phyloP scores from a whole-genome alignment of 2,888 invertebrate species.

The Mythimna lalbum region DNA sequence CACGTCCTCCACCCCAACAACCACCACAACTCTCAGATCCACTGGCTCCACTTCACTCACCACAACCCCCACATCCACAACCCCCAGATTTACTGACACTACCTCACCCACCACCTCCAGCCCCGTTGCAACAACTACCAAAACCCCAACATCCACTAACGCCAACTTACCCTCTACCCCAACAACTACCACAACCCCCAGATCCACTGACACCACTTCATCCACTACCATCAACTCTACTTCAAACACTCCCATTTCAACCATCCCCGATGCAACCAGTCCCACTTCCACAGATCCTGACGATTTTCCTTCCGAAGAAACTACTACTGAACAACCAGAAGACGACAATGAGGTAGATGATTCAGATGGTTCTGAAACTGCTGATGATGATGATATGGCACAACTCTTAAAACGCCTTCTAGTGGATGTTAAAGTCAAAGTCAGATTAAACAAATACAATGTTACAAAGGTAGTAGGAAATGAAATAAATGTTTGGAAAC shows the following conservation, averaged over 20 bases:
- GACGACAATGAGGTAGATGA: slow-evolving; percentile 50
- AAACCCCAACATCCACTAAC: neutral
- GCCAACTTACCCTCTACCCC: neutral
- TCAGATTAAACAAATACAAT: slow-evolving; percentile 77
- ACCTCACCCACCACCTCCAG: neutral
- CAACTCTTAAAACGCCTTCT: slow-evolving; percentile 80
- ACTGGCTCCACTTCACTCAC: neutral
- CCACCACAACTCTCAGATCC: neutral
- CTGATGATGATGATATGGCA: slow-evolving; percentile 73
- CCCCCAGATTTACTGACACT: neutral
- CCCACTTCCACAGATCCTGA: neutral
- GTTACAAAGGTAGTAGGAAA: slow-evolving; percentile 58
- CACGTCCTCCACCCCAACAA: no score
- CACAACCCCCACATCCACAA: no score
- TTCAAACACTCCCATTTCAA: neutral
- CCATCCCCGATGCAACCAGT: neutral
- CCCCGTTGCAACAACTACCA: no score
- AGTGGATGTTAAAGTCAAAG: slow-evolving; percentile 82
- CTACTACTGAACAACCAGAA: neutral
- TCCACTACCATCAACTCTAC: neutral
- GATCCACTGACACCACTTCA: neutral
- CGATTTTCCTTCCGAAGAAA: neutral
- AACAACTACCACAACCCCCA: neutral
- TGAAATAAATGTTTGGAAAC: neutral
- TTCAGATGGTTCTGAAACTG: slow-evolving; percentile 57